Evolutionary conservation across 2,113 vertebrate species (phyloP).

Genomic region (Otolemur garnettii): DNA sequence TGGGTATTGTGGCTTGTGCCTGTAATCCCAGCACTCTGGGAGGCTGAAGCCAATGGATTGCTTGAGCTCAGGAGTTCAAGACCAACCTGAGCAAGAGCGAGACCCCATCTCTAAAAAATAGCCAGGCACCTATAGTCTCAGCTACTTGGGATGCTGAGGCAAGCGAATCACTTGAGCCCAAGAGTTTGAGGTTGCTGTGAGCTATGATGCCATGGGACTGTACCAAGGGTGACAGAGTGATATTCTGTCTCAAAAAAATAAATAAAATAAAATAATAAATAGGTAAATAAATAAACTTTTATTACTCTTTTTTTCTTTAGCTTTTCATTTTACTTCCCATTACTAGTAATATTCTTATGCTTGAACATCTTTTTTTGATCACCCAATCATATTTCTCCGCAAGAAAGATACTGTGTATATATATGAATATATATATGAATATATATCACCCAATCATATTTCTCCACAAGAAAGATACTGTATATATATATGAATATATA

Average conservation of each 20-base stretch:
- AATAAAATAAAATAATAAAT: background rate
- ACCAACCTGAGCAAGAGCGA: too few relatives aligned
- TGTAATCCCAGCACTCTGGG: too few relatives aligned
- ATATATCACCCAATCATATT: background rate
- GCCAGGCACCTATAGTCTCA: too few relatives aligned
- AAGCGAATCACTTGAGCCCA: too few relatives aligned
- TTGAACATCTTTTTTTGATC: background rate
- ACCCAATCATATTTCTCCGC: background rate
- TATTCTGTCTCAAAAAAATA: too few relatives aligned
- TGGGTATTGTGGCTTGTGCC: rapidly evolving
- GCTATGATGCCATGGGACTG: too few relatives aligned
- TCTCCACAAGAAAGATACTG: background rate
- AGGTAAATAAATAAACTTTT: background rate
- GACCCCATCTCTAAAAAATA: too few relatives aligned
- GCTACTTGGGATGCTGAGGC: too few relatives aligned
- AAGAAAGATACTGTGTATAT: background rate
- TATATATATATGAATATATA: background rate
- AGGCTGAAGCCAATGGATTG: too few relatives aligned
- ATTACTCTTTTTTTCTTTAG: background rate
- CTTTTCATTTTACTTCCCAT: background rate
- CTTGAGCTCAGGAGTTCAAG: too few relatives aligned
- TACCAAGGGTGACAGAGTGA: too few relatives aligned
- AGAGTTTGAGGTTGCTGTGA: too few relatives aligned
- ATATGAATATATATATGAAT: background rate
- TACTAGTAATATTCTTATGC: background rate